Percentiles rank a stretch among this genome's conserved stretches.
Conservation (phyloP, 2,888 invertebrate genomes). For the Eupithecia inturbata region DNA sequence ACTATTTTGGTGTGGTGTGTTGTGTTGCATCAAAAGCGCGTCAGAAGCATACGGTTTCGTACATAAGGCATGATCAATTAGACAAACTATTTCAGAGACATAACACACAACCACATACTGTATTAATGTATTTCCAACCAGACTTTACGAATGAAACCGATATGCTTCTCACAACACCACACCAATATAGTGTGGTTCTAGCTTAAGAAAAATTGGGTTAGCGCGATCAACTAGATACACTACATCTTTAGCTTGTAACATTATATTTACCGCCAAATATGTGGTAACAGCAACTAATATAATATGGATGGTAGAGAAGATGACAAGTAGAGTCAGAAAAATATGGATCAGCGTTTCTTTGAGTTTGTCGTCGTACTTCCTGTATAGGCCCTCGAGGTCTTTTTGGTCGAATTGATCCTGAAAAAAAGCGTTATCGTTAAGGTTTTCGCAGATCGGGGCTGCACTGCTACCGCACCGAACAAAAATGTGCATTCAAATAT, state of each 20-base stretch:
- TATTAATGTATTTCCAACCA: not conserved
- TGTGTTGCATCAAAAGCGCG: too few relatives aligned
- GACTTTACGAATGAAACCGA: not conserved
- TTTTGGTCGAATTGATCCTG: conserved; percentile 91
- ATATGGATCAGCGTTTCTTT: conserved; percentile 91
- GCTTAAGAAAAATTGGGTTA: not conserved
- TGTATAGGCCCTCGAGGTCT: conserved; percentile 89
- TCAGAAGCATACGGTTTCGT: too few relatives aligned
- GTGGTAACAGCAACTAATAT: conserved; percentile 82
- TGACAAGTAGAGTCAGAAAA: conserved; percentile 87
- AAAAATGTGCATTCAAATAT: too few relatives aligned
- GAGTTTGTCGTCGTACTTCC: conserved; percentile 89
- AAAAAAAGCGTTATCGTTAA: conserved; percentile 49
- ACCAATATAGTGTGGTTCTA: not conserved
- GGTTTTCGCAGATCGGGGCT: too few relatives aligned
- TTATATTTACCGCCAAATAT: conserved; percentile 57
- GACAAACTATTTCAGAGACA: not conserved
- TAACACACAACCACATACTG: not conserved
- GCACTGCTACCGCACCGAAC: too few relatives aligned
- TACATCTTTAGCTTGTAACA: not conserved
- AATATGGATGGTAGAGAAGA: conserved; percentile 86
- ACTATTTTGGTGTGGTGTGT: too few relatives aligned
- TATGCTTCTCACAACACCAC: not conserved
- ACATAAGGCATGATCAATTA: not conserved
- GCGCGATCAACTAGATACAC: not conserved